phyloP scores from a whole-genome alignment of 2,888 invertebrate genomes.

The Serripes groenlandicus region DNA sequence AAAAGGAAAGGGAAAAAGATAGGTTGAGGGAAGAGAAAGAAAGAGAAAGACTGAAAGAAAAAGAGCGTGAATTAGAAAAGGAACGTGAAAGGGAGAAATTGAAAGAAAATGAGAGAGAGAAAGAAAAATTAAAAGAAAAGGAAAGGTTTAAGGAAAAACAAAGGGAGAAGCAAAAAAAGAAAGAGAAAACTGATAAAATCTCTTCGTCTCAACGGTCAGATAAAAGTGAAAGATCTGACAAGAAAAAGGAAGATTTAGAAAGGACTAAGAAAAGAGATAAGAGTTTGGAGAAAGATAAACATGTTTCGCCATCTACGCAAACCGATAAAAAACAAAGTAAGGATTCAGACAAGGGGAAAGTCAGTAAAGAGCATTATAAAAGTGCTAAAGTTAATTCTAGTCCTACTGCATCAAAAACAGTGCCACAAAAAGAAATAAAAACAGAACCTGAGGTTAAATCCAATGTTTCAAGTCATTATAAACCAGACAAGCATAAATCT shows the following conservation, averaged over 20 bases:
- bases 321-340: conserved; percentile 12
- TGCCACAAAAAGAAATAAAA: not conserved
- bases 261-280: conserved; percentile 14
- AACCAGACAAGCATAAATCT: conserved; percentile 9
- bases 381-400: not conserved
- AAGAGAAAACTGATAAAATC: not conserved
- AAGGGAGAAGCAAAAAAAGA: conserved; percentile 23
- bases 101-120: conserved; percentile 32
- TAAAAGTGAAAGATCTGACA: conserved; percentile 8
- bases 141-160: conserved; percentile 40
- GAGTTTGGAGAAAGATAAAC: conserved; percentile 13
- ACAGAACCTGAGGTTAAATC: not conserved
- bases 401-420: not conserved
- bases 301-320: not conserved
- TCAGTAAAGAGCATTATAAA: not conserved
- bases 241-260: conserved; percentile 8
- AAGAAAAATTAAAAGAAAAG: conserved; percentile 35
- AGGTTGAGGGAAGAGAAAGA: conserved; percentile 47
- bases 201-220: not conserved
- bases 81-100: conserved; percentile 26
- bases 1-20: conserved; percentile 32
- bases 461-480: not conserved
- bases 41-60: conserved; percentile 29
- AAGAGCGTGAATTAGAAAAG: conserved; percentile 31
- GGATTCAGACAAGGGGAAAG: not conserved